phyloP scores from a whole-genome alignment of 1,140 invertebrate genomes.

The Saccostrea glomerata region DNA sequence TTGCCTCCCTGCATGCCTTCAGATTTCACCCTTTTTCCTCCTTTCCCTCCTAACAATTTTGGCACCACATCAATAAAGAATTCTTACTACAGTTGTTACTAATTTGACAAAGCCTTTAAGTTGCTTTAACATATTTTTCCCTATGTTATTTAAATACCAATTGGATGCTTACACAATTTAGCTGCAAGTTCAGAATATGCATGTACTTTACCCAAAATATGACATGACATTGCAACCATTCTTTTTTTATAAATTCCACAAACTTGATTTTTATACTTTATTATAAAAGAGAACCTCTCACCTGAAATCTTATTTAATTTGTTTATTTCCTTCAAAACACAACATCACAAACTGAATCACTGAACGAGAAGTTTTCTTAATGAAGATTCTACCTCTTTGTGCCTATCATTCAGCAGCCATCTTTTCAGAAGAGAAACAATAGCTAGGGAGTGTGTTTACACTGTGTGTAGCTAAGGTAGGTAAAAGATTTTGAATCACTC shows the following conservation, averaged over 20 bases:
- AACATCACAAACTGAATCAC: too few relatives aligned
- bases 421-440: not conserved
- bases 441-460: not conserved
- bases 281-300: not conserved
- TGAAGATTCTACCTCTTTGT: too few relatives aligned
- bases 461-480: constrained; percentile 15
- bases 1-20: not conserved
- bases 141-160: not conserved
- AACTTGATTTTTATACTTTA: not conserved
- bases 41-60: constrained; percentile 4
- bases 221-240: not conserved
- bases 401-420: not conserved
- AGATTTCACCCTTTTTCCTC: not conserved
- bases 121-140: not conserved
- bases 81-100: not conserved
- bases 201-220: not conserved
- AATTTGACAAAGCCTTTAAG: not conserved
- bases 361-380: too few relatives aligned
- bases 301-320: not conserved
- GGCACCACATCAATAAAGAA: not conserved
- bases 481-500: not conserved
- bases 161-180: too few relatives aligned
- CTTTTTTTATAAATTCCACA: not conserved
- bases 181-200: not conserved
- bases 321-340: not conserved